Conservation (phyloP, 2,113 vertebrate genomes). For the Shinisaurus crocodilurus region DNA sequence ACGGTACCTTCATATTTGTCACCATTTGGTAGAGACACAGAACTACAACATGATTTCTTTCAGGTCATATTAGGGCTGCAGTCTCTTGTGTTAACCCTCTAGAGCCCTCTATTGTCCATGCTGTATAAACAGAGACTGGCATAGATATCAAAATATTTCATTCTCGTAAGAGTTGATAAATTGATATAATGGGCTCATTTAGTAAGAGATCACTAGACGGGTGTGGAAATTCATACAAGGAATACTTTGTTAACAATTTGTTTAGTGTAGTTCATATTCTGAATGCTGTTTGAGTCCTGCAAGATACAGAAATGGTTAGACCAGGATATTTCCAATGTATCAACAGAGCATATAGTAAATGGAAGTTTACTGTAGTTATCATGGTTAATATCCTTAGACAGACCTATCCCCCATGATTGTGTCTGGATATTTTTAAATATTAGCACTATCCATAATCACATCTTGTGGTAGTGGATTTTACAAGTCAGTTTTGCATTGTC, state of each 20-base stretch:
- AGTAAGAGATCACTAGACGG: constrained; percentile 25
- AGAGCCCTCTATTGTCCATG: not conserved
- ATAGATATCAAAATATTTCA: not conserved
- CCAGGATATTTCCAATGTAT: not conserved
- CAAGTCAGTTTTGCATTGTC: not conserved
- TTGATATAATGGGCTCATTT: constrained; percentile 21
- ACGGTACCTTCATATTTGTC: not conserved
- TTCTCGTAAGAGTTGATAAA: not conserved
- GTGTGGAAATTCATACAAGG: not conserved
- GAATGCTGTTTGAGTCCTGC: not conserved
- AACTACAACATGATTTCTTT: constrained; percentile 27
- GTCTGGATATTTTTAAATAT: not conserved
- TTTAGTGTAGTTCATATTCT: not conserved
- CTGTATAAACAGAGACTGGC: constrained; percentile 27
- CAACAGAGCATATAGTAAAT: constrained; percentile 25
- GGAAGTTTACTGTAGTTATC: not conserved
- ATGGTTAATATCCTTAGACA: not conserved
- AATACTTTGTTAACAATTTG: not conserved
- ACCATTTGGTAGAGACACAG: not conserved
- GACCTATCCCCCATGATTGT: not conserved
- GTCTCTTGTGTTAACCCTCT: constrained; percentile 16
- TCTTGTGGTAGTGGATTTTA: not conserved
- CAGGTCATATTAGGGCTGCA: not conserved
- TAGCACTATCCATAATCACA: not conserved
- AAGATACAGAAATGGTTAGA: not conserved